Base-by-base conservation (phyloP, 1,140 invertebrate species). In the Listronotus oregonensis region DNA sequence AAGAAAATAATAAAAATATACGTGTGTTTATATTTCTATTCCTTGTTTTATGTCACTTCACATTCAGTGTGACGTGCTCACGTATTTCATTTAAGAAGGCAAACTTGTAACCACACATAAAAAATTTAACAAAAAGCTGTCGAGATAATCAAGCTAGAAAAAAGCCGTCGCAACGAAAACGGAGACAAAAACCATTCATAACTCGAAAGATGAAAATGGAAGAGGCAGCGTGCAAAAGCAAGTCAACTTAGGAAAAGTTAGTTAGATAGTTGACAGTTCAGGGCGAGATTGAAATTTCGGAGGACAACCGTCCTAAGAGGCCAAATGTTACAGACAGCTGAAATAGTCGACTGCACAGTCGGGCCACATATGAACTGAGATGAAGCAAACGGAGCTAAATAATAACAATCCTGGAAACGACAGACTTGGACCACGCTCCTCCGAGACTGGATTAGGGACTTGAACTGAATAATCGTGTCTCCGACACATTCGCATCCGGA, bases 381-480 rank as follows among this genome's bases (percentile, higher is more conserved):
- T 51, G 44, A 59, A 52, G 50, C 31, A 61, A 51, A 51, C 34
- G 37, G 64, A 21, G 50, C 47, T 46, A 59, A 58, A 59, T 65
- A 65, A 65, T 56, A 64, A 64, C 63, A 65, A 59, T 59, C 64
- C 56, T 65, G 64, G 55, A 59, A 59, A 65, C 43, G 64, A 59
- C 64, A 59, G 61, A 64, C 52, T 65, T 65, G 49, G 64, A 51
- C 63, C 40, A 32, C 55, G 14, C 46, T 65, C 64, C 50, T 40
- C 8, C 31, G 64, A 32, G 55, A 65, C 56, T 52, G 49, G 64
- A 65, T 65, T 65, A 65, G 46, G 64, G 56, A 65, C 46, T 65
- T 65, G 55, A 65, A 58, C 55, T 65, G 55, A 59, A 64, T 64
- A 64, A 64, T 64, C 62, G 52, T 64, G 62, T 56, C 47, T 51